These are phyloP conservation scores for Caenorhabditis sulstoni DNA, from an alignment of 2,888 invertebrate genomes.

Conservation along the genomic window DNA sequence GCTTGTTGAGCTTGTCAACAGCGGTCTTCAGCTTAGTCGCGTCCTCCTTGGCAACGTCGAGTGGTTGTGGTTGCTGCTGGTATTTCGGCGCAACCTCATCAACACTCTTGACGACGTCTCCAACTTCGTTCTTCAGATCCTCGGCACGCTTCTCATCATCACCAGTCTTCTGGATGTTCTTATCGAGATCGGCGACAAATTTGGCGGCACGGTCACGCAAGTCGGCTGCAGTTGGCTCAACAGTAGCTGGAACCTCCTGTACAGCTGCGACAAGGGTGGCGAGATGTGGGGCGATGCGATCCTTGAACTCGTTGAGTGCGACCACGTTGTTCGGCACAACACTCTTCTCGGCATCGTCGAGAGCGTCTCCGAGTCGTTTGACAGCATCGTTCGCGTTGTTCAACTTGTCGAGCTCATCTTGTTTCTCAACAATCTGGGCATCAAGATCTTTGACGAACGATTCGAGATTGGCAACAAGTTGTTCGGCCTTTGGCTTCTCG, in stretches of 20 bases:
- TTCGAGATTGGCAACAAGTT: slow-evolving; percentile 48
- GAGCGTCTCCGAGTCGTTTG: background rate
- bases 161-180: background rate
- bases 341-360: background rate
- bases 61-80: background rate
- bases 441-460: slow-evolving; percentile 53
- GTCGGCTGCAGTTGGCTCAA: slow-evolving; percentile 25
- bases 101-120: background rate
- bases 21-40: background rate
- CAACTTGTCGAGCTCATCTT: background rate
- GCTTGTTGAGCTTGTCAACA: background rate
- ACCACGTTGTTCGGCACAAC: background rate
- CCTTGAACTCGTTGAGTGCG: slow-evolving; percentile 55
- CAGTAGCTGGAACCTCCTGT: slow-evolving; percentile 33
- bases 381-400: background rate
- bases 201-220: background rate
- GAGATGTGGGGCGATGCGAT: slow-evolving; percentile 39
- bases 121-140: background rate
- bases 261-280: slow-evolving; percentile 40
- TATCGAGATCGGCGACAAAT: background rate
- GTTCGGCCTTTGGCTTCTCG: slow-evolving; percentile 56
- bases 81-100: background rate
- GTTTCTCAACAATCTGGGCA: background rate
- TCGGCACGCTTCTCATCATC: background rate
- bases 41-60: slow-evolving; percentile 1